Percentiles rank a stretch among this genome's conserved stretches.
These are phyloP conservation scores for Samia ricini DNA, from an alignment of 1,140 invertebrate species.

Conservation along the genomic window DNA sequence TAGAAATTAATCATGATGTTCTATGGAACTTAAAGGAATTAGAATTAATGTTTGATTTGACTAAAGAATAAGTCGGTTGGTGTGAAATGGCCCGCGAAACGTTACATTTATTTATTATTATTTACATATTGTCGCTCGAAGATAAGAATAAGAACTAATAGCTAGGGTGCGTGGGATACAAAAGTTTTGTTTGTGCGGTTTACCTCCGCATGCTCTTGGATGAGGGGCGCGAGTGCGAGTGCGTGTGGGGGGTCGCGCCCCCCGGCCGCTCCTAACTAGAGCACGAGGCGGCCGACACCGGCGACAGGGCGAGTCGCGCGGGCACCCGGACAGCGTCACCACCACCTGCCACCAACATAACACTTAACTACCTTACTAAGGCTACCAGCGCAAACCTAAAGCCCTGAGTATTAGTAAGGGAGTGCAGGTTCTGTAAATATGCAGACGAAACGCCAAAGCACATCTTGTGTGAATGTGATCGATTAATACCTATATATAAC, in stretches of 20 bases:
- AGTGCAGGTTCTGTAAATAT: too few relatives aligned
- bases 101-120: conserved; percentile 78
- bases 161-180: not conserved
- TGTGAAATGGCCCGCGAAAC: conserved; percentile 40
- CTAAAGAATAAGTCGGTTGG: not conserved
- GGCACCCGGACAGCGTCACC: conserved; percentile 93
- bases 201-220: conserved; percentile 75
- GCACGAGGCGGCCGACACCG: conserved; percentile 90
- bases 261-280: conserved; percentile 88
- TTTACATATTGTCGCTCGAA: conserved; percentile 78
- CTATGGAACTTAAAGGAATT: too few relatives aligned
- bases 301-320: conserved; percentile 90
- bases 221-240: conserved; percentile 74
- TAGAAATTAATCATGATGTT: too few relatives aligned
- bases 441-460: too few relatives aligned
- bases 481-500: too few relatives aligned
- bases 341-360: conserved; percentile 78
- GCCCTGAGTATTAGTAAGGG: too few relatives aligned
- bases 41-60: not conserved
- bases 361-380: not conserved
- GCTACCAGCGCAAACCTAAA: too few relatives aligned
- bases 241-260: conserved; percentile 73
- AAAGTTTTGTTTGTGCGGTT: conserved; percentile 30
- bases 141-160: conserved; percentile 71
- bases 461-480: too few relatives aligned